Percentiles rank a stretch among this genome's conserved stretches.
These are phyloP conservation scores for Caenorhabditis imperialis DNA, from an alignment of 2,888 invertebrate species.

Conservation along the genomic window DNA sequence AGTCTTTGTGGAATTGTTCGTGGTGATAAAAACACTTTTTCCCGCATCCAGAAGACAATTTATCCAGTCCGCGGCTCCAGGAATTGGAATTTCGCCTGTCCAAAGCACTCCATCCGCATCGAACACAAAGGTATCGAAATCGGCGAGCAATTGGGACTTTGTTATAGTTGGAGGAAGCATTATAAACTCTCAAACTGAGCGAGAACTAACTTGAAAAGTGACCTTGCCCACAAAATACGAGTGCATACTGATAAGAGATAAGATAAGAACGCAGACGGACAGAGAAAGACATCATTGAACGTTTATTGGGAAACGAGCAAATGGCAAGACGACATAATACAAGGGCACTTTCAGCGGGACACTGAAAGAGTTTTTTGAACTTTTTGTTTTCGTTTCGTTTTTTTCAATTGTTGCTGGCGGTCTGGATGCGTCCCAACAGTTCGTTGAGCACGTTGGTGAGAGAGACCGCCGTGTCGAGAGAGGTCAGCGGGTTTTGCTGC, in stretches of 20 bases:
- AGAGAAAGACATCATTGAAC: conserved; percentile 27
- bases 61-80: conserved; percentile 70
- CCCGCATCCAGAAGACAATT: conserved; percentile 78
- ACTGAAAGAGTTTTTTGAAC: neutral
- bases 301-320: conserved; percentile 15
- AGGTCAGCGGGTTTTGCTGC: conserved; percentile 25
- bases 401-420: conserved; percentile 23
- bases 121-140: conserved; percentile 70
- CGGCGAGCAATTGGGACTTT: conserved; percentile 29
- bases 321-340: conserved; percentile 23
- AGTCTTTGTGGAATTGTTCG: conserved; percentile 91
- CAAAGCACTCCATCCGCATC: conserved; percentile 77
- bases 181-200: no score
- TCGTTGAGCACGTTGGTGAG: conserved; percentile 37
- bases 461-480: conserved; percentile 37
- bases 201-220: neutral
- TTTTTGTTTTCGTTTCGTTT: conserved; percentile 8
- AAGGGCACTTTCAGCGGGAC: conserved; percentile 7
- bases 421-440: conserved; percentile 42
- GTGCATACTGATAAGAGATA: conserved; percentile 4
- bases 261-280: neutral
- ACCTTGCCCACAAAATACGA: conserved; percentile 9
- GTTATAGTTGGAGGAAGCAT: conserved; percentile 43
- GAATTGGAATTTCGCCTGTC: conserved; percentile 68
- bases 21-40: conserved; percentile 89